Evolutionary conservation across 1,140 invertebrate species (phyloP), one percentile per base, ranked within the genome.

Genomic region (Pararge aegeria): DNA sequence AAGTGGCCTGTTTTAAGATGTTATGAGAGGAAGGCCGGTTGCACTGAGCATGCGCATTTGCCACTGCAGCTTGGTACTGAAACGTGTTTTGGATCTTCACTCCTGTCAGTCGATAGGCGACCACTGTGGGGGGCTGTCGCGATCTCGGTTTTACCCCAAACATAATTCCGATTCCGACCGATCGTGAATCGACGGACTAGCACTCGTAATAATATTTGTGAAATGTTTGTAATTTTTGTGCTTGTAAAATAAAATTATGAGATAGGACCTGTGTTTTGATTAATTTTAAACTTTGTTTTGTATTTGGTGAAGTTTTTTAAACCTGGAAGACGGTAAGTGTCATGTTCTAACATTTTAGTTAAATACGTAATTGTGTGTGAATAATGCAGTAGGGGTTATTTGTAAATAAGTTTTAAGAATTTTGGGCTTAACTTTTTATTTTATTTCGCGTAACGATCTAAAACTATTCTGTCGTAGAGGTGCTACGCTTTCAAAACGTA

Each of bases 81-180:
- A 65, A 61, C 61, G 62, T 76, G 71, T 66, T 70, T 70, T 68
- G 68, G 56, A 57, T 49, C 61, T 59, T 61, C 57, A 55, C 53
- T 65, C 44, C 60, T 80, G 74, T 81, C 78, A 85, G 82, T 85
- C 82, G 78, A 85, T 85, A 85, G 73, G 61, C 66, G 46, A 38
- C 62, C 63, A 51, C 58, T 53, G 46, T 12, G 21, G 46, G 60
- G 68, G 68, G 21, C 52, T 66, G 71, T 62, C 69, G 77, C 50
- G 60, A 13, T 54, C 30, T 46, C 20, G 44, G 12, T 46, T 44
- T 19, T 19, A 24, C 10, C 20, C 44, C 38, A 18, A 18, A 10
- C 38, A 15, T 42, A 18, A 16, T 18, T 4, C 16, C 2, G 2
- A 18, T 37, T 5, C 9, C 38, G 38, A 42, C 16, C 34, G 27